Base-by-base conservation (phyloP, 1,140 invertebrate species). In the Scaptomyza montana region DNA sequence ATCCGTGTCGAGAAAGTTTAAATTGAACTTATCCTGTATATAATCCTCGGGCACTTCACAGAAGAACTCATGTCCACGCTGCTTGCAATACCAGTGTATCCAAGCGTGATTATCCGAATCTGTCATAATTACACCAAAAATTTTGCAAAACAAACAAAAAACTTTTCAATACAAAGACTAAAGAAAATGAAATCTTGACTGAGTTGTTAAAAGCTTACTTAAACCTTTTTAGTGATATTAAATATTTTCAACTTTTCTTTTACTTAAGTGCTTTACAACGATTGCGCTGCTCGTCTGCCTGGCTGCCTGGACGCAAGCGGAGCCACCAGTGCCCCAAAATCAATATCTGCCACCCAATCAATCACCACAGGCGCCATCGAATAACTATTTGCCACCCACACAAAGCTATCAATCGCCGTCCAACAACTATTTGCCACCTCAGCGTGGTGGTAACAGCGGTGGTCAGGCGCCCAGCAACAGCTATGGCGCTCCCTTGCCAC, bases 311-410 rank as follows among this genome's bases (percentile, higher is more conserved):
- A 90, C 78, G 13, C 76, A 74, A 28, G 91, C 89, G 45, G 93
- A 93, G 77, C 93, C 92, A 6, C 93, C 92, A 89, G 87, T 90
- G 41, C 93, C 93, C 59, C 92, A 93, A 57, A 93, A 92, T 65
- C 93, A 93, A 70, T 94, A 94, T 78, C 91, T 94, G 54, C 93
- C 94, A 2, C 92, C 93, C 60, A 93, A 93, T 60, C 91, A 91
- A 57, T 79, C 85, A 10, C 74, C 80, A 5, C 80, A 84, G 60
- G 89, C 91, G 78, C 78, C 92, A 64, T 67, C 81, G 28, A 91
- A 79, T 64, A 89, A 89, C 59, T 89, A 91, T 36, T 81, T 92
- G 70, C 89, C 91, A 28, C 91, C 91, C 59, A 80, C 90, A 5
- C 81, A 90, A 59, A 71, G 65, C 49, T 91, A 77, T 45, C 90